Evolutionary conservation across 2,113 vertebrate species (phyloP), one percentile per base, ranked within the genome.

Genomic region (Pardalotus punctatus): DNA sequence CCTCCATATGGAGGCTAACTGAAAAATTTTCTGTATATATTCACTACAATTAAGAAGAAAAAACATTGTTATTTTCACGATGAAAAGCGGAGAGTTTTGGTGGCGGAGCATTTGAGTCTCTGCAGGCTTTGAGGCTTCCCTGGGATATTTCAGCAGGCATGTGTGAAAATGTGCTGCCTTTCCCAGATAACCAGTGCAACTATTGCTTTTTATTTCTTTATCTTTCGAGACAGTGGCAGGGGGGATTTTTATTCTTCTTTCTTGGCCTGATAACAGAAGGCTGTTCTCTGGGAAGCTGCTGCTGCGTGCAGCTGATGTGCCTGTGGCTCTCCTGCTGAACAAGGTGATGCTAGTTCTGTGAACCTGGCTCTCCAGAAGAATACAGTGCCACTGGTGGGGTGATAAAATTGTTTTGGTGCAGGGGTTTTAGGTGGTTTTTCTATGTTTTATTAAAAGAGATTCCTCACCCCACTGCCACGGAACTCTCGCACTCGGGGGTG

Each of bases 391-490:
- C 57, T 48, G 43, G 3, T 48, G 45, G 45, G 15, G 6, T 43
- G 43, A 45, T 56, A 5, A 36, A 65, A 58, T 40, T 6, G 20
- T 6, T 88, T 20, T 57, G 20, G 29, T 81, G 64, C 21, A 17
- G n/a, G 35, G 31, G 6, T 53, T 61, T 61, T 50, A 83, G 13
- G 23, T 38, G 6, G 20, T 76, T 91, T 40, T 73, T 17, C 60
- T 1, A 0, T 60, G 24, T 42, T 94, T 54, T 54, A 18, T 9
- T 78, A 11, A 25, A 76, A 57, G 16, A 51, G 18, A 35, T 33
- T 82, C 33, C 25, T 85, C 9, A 12, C 18, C 33, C 40, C 2
- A 53, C 19, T 80, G 17, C n/a, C 21, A 3, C 0, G 0, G 42
- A 18, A 43, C 7, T 25, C 12, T 40, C 3, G 7, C 10, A 2